These are phyloP conservation scores for Fregata magnificens DNA, from an alignment of 2,113 vertebrate genomes.

Conservation along the genomic window DNA sequence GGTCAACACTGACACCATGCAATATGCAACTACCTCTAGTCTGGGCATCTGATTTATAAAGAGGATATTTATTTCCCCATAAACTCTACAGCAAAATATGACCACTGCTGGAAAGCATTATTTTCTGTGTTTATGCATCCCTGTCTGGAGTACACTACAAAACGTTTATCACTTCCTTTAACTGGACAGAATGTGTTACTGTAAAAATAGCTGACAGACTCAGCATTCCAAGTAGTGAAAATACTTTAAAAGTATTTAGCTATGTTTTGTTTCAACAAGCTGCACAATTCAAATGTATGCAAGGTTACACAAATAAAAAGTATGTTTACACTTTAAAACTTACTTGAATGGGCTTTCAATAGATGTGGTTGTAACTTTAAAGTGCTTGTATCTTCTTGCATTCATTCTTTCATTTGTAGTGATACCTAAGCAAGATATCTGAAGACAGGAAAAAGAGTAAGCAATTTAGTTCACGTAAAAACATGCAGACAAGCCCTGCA, in stretches of 20 bases:
- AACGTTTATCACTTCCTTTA: neutral
- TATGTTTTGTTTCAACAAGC: neutral
- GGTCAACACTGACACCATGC: neutral
- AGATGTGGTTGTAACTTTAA: conserved; percentile 99
- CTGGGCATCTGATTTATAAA: neutral
- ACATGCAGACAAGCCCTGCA: neutral
- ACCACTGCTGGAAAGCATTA: neutral
- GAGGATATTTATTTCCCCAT: neutral
- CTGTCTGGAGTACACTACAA: neutral
- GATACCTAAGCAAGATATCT: conserved; percentile 98
- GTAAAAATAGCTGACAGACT: neutral
- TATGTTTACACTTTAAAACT: conserved; percentile 30
- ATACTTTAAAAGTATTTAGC: neutral
- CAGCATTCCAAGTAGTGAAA: neutral
- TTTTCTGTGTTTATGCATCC: neutral
- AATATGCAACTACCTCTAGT: neutral
- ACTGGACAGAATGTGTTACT: neutral
- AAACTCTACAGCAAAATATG: neutral
- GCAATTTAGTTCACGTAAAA: neutral
- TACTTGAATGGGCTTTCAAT: conserved; percentile 99
- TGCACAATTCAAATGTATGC: neutral
- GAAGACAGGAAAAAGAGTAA: conserved; percentile 8
- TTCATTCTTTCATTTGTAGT: conserved; percentile 99
- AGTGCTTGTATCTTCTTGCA: conserved; percentile 98
- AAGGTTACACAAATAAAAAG: neutral